Evolutionary conservation across 2,797 vertebrate genomes (phyloP).

Genomic region (Arrhamphus sclerolepis): DNA sequence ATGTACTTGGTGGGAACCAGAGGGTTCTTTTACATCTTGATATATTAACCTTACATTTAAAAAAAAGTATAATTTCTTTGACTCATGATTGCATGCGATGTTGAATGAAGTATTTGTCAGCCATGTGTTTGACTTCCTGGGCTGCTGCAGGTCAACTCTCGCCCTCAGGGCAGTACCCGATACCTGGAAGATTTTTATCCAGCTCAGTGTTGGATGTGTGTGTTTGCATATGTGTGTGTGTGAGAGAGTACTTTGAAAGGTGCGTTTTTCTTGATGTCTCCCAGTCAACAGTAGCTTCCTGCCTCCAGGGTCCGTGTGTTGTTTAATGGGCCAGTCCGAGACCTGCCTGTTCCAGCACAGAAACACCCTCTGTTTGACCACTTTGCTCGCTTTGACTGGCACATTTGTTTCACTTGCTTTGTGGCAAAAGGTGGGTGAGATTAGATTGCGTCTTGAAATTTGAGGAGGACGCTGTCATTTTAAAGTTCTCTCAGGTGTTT

Average conservation of each 20-base stretch:
- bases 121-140: conserved; percentile 49
- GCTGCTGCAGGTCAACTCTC: conserved; percentile 68
- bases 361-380: conserved; percentile 70
- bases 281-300: conserved; percentile 81
- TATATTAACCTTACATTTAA: neutral
- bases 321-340: conserved; percentile 73
- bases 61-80: neutral
- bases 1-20: too few relatives aligned
- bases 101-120: conserved; percentile 62
- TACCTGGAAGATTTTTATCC: conserved; percentile 80
- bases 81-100: conserved; percentile 8
- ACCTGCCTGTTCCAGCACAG: conserved; percentile 66
- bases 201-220: conserved; percentile 35
- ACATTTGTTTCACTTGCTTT: conserved; percentile 69
- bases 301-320: conserved; percentile 73
- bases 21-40: too few relatives aligned
- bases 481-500: conserved; percentile 55
- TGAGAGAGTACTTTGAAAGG: conserved; percentile 72
- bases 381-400: conserved; percentile 66
- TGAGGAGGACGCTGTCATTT: conserved; percentile 53
- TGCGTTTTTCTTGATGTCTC: conserved; percentile 82
- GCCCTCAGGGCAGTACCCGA: conserved; percentile 79
- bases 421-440: conserved; percentile 60
- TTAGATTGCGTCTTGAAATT: conserved; percentile 67
- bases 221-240: conserved; percentile 42